Percentiles rank a stretch among this genome's conserved stretches.
phyloP scores from a whole-genome alignment of 1,140 invertebrate species.

The Achatina immaculata region DNA sequence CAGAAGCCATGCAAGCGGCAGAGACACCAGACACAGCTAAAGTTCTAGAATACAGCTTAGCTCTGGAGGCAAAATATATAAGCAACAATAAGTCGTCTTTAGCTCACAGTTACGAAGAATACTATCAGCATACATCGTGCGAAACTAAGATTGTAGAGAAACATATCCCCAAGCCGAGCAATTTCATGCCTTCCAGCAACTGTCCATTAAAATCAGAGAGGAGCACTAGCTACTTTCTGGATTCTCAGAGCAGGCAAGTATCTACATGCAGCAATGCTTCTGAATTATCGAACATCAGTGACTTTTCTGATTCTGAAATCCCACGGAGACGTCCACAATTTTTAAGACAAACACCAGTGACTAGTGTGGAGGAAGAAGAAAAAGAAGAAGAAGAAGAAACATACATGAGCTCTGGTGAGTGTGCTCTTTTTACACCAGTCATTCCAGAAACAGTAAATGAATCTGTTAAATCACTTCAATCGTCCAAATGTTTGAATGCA shows the following conservation, averaged over 20 bases:
- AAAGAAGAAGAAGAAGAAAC: neutral
- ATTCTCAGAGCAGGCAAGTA: neutral
- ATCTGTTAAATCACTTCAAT: neutral
- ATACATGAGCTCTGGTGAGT: neutral
- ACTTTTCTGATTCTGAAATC: neutral
- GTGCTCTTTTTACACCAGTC: neutral
- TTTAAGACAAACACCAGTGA: neutral
- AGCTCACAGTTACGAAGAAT: neutral
- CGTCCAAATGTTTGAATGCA: neutral
- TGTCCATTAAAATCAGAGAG: neutral
- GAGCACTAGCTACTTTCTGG: neutral
- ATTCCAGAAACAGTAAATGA: neutral
- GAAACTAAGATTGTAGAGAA: neutral
- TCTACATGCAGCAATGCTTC: neutral
- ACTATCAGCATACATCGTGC: neutral
- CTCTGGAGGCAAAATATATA: conserved; percentile 16
- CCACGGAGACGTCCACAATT: neutral
- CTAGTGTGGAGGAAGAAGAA: neutral
- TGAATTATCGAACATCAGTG: conserved; percentile 6
- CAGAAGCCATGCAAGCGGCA: neutral
- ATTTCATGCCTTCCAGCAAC: neutral
- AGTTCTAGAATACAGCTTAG: conserved; percentile 33
- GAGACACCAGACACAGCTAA: conserved; percentile 31
- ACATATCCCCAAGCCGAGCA: neutral
- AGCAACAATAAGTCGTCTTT: neutral